Evolutionary conservation across 2,113 vertebrate genomes (phyloP), one percentile per base, ranked within the genome.

Genomic region (Oryzias curvinotus): DNA sequence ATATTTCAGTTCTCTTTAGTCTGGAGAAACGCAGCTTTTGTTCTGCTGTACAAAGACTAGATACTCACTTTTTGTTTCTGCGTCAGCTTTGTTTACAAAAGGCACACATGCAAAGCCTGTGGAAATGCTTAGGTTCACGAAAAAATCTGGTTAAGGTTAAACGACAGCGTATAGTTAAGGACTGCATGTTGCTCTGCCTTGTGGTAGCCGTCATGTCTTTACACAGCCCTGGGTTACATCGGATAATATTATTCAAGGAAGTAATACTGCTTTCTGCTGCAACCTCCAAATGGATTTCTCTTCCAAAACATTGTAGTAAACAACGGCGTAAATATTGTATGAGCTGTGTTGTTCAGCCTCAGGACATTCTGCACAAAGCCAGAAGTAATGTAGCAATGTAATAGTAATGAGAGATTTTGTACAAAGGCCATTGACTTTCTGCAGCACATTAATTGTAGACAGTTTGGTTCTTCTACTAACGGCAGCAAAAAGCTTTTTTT

Each of bases 241-340:
- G 23, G 65, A 15, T 50, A 52, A 58, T 56, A 59, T 68, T 71
- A 25, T 73, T 51, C 57, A 47, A 62, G 47, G 58, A 86, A 52
- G 26, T 18, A 50, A 57, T 57, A 45, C 57, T 75, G 77, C 62
- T 48, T 70, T 74, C 48, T 51, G 45, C 68, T 30, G 53, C 52
- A 47, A 56, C 55, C 56, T 43, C 14, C 16, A 48, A 48, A 48
- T 48, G 47, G 62, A 67, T 62, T 19, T 41, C 14, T 36, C 19
- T 19, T 55, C 58, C 26, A 44, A 65, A 80, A 62, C 17, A 3
- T 14, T 63, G 30, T 17, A 65, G 25, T 49, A 15, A 64, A 54
- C 63, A 50, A 67, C 65, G 62, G 4, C 30, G 53, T 78, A 71
- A 77, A 85, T 72, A 75, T 48, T 81, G 62, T 13, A 85, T 58